Percentiles rank a stretch among this genome's conserved stretches.
Conservation (phyloP, 2,113 vertebrate species). For the Tachysurus vachellii region DNA sequence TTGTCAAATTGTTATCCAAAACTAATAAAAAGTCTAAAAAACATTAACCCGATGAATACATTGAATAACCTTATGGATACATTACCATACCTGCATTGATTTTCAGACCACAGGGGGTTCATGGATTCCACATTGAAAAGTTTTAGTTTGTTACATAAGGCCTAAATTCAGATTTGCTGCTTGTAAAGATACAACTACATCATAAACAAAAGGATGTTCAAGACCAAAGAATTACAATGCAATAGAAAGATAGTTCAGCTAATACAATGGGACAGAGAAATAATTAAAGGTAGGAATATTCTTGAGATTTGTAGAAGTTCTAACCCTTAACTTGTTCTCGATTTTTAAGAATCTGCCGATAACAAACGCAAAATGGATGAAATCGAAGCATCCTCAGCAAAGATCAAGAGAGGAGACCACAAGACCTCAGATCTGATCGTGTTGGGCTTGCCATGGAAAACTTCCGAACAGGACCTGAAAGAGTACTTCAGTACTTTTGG, state of each 20-base stretch:
- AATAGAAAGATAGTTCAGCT: background rate
- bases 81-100: too few species aligned
- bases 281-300: background rate
- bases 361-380: conserved; percentile 99
- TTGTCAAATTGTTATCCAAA: too few species aligned
- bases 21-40: too few species aligned
- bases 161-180: background rate
- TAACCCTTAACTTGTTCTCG: background rate
- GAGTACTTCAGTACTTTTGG: conserved; percentile 98
- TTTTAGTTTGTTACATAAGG: background rate
- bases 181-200: background rate
- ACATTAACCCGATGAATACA: too few species aligned
- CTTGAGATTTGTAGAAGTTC: background rate
- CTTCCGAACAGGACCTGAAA: conserved; percentile 94
- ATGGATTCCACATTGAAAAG: too few species aligned
- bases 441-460: conserved; percentile 96
- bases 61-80: too few species aligned
- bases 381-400: conserved; percentile 93
- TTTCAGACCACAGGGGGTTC: too few species aligned
- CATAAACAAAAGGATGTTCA: background rate
- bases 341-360: conserved; percentile 70
- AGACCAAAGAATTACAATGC: background rate
- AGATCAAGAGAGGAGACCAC: conserved; percentile 96
- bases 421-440: conserved; percentile 98
- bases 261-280: background rate